Conservation (phyloP, 2,888 invertebrate genomes). For the Rhagophthalmus giganteus region DNA sequence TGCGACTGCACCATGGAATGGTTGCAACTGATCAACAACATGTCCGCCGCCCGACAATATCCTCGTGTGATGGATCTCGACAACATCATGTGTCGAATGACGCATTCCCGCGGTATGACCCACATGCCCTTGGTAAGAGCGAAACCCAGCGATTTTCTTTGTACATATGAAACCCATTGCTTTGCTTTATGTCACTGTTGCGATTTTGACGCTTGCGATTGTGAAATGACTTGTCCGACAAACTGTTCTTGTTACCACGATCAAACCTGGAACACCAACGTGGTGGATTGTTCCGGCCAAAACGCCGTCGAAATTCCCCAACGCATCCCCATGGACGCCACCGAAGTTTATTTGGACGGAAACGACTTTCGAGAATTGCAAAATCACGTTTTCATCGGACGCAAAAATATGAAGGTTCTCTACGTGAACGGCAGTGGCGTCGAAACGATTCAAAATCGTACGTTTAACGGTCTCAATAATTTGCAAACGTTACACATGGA, state of each 20-base stretch:
- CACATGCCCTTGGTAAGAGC: constrained; percentile 77
- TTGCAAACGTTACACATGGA: constrained; percentile 82
- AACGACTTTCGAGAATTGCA: constrained; percentile 83
- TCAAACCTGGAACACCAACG: constrained; percentile 89
- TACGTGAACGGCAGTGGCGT: constrained; percentile 85
- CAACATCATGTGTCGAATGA: constrained; percentile 85
- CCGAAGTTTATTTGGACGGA: constrained; percentile 89
- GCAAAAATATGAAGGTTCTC: constrained; percentile 84
- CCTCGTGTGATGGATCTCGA: constrained; percentile 87
- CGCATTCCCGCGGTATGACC: constrained; percentile 78
- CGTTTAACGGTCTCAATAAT: constrained; percentile 83
- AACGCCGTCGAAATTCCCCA: constrained; percentile 77
- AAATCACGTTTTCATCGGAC: constrained; percentile 86
- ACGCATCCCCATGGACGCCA: constrained; percentile 91
- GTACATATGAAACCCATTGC: constrained; percentile 90
- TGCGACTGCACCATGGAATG: constrained; percentile 97
- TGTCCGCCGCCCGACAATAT: constrained; percentile 79
- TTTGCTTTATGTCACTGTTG: constrained; percentile 95
- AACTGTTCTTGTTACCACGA: constrained; percentile 95
- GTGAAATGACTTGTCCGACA: constrained; percentile 93
- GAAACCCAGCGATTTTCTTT: constrained; percentile 83
- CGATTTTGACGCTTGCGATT: constrained; percentile 94
- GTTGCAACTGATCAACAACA: constrained; percentile 86
- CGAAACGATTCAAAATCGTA: constrained; percentile 83
- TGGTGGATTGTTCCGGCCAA: constrained; percentile 87